These are phyloP conservation scores for Zingel zingel DNA, from an alignment of 2,113 vertebrate genomes.

Conservation along the genomic window DNA sequence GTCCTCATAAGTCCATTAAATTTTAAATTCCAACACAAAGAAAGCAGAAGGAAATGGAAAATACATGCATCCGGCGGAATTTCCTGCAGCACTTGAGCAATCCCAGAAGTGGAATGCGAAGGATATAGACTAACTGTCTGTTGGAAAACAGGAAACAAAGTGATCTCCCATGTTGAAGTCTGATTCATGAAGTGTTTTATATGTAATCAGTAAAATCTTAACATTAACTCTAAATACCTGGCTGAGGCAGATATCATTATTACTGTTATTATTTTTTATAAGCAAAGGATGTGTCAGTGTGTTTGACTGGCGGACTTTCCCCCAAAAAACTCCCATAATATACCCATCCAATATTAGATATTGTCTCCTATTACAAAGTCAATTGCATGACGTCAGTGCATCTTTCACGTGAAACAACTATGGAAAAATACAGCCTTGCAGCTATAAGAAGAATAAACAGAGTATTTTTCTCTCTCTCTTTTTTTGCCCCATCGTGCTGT, in stretches of 20 bases:
- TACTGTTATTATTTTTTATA: neutral
- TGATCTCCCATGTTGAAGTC: neutral
- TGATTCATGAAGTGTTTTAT: neutral
- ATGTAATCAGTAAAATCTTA: neutral
- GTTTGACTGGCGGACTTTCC: neutral
- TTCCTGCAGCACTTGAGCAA: too few species aligned
- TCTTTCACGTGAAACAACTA: slow-evolving; percentile 41
- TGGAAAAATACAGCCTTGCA: slow-evolving; percentile 33
- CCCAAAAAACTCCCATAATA: neutral
- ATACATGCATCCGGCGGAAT: too few species aligned
- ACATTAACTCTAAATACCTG: neutral
- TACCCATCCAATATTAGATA: slow-evolving; percentile 5
- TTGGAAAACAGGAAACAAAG: neutral
- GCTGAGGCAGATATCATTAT: neutral
- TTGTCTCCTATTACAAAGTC: slow-evolving; percentile 17
- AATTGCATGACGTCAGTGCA: slow-evolving; percentile 33
- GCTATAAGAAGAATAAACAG: slow-evolving; percentile 29
- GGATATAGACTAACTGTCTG: neutral
- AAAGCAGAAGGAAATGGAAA: too few species aligned
- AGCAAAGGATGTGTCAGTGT: neutral
- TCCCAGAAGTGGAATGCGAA: too few species aligned
- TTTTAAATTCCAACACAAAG: too few species aligned
- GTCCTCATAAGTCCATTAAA: too few species aligned
- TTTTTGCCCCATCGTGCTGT: slow-evolving; percentile 7
- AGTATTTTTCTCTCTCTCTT: neutral